Evolutionary conservation across 2,797 vertebrate genomes (phyloP), one percentile per base, ranked within the genome.

Genomic region (Aulostomus chinensis): DNA sequence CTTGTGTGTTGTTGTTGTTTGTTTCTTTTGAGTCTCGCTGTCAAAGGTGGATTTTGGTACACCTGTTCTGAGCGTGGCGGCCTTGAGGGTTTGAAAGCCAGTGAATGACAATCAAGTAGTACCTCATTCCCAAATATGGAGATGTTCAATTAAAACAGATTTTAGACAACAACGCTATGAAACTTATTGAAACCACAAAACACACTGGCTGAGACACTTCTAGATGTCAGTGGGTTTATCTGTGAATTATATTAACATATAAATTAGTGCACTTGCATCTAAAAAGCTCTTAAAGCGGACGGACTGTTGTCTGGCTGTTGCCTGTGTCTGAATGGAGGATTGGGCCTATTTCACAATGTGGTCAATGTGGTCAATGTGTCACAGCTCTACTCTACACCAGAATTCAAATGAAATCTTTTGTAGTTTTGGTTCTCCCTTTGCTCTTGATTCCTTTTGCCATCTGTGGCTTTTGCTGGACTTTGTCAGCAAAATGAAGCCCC

Each of bases 1-100:
- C 55, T 30, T 22, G 32, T 53, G 31, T 59, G 13, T 56, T 65
- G 35, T 67, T 62, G 40, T 40, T 71, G 53, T 61, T 70, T 40
- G 13, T 61, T 70, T 60, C 63, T 45, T 67, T 45, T 32, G 12
- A 58, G 24, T 57, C 29, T 16, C 8, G 29, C 46, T 17, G 52
- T 59, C 62, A 49, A 31, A 51, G 55, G 53, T 50, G 56, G 29
- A 55, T 66, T 58, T 54, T 9, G 10, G 18, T 9, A 35, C 60
- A 68, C 41, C 53, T 54, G 34, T 36, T 73, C 40, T 2, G 14
- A 34, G 49, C 9, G 15, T 24, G 2, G 47, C 21, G 21, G 69
- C 47, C 43, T 65, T 36, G 31, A 58, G 40, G 68, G 45, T 51
- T 73, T 70, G 46, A 28, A 58, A 55, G 36, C 12, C 1, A 1